phyloP scores from a whole-genome alignment of 2,888 invertebrate genomes.

The Eupithecia inturbata region DNA sequence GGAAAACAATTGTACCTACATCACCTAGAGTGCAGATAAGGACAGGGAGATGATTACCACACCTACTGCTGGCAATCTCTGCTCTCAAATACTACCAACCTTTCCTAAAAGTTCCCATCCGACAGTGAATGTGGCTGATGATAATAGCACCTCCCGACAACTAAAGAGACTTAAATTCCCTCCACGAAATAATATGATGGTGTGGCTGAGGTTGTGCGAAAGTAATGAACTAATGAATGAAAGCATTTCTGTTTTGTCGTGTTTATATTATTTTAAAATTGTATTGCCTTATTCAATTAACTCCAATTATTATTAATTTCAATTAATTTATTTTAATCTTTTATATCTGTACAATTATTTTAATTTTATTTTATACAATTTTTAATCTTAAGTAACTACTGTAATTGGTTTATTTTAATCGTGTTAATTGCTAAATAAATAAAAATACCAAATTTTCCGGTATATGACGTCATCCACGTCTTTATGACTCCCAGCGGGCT shows the following conservation, averaged over 20 bases:
- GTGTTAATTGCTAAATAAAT: too few species aligned
- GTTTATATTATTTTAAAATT: too few species aligned
- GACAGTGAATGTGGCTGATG: not conserved
- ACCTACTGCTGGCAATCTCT: not conserved
- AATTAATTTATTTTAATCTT: too few species aligned
- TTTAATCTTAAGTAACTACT: too few species aligned
- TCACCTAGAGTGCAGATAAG: not conserved
- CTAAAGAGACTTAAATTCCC: not conserved
- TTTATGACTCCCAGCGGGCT: constrained; percentile 9
- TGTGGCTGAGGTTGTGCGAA: too few species aligned
- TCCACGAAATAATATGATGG: not conserved
- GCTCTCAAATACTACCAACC: not conserved
- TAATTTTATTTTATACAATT: too few species aligned
- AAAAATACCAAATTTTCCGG: constrained; percentile 6
- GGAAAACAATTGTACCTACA: not conserved
- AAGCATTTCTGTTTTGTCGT: too few species aligned
- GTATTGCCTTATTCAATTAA: too few species aligned
- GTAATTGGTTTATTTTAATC: too few species aligned
- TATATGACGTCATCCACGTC: not conserved
- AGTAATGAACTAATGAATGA: too few species aligned
- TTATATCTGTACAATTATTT: too few species aligned
- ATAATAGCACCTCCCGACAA: not conserved
- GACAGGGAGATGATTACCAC: not conserved
- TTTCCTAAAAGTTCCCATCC: not conserved
- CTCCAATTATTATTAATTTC: too few species aligned